Base-by-base conservation (phyloP, 1,140 invertebrate genomes). In the Drosophila ficusphila region DNA sequence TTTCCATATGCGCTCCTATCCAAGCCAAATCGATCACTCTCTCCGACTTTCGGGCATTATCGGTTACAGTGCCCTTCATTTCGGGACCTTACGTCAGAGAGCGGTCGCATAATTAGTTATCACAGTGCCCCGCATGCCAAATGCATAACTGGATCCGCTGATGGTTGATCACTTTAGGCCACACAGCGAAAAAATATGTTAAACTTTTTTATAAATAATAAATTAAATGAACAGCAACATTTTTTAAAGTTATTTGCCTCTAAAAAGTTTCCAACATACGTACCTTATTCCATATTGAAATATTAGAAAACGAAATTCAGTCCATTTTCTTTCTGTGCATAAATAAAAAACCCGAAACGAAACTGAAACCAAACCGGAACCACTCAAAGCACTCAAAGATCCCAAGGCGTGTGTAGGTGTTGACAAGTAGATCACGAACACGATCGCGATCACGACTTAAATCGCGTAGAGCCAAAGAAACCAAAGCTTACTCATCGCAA, bases 341-440 rank as follows among this genome's bases (percentile, higher is more conserved):
- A 18, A 38, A 23, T 11, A 6, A 39, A 39, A 18, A 39, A 39
- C 9, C 31, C 9, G 19, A 65, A 65, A 52, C 46, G 42, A 36
- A 44, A 69, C 46, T 48, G 52, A 60, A 60, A 33, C 42, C 41
- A 21, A 74, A 64, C 70, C 70, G 68, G 70, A 74, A 71, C 69
- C 44, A 46, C 25, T 54, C 21, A 11, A 46, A 47, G 23, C 47
- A 39, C 23, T 53, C 23, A 53, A 52, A 21, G 27, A 39, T 48
- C 18, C 31, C 41, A 48, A 64, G 82, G 71, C 70, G 27, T 75
- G 81, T 76, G 81, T 74, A 81, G 81, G 72, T 86, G 76, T 85
- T 81, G 81, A 85, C 76, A 85, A 85, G 81, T 85, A 76, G 81
- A 81, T 85, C 81, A 85, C 81, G 82, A 86, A 70, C 79, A 83